Evolutionary conservation across 2,888 invertebrate species (phyloP), one percentile per base, ranked within the genome.

Genomic region (Synergus laeviventris): DNA sequence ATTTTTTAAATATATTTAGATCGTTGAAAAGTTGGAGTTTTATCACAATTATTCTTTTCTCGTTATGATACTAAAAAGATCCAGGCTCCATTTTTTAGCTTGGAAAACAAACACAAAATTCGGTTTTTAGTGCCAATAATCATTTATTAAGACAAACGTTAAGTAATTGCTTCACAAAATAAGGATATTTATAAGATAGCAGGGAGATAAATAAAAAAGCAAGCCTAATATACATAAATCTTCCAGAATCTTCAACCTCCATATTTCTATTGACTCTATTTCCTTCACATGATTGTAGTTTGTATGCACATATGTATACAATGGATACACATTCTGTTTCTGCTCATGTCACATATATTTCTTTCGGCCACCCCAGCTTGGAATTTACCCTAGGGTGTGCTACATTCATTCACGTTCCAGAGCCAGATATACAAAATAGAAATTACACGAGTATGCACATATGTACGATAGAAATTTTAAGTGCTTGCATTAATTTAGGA

Each of bases 221-320:
- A 24, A 66, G 45, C 45, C 66, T 66, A 49, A 66, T 31, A 5
- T 4, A 45, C n/a, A 18, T 54, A 45, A 66, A 14, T 49, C 45
- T 66, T 66, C 16, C 31, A 16, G 24, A 45, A 45, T 31, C 16
- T 24, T 7, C 16, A 21, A 24, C 42, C 42, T 45, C 45, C 24
- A 66, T 45, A 45, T 66, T 66, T 66, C 66, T 49, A 45, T 66
- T 66, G 31, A 31, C 66, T 66, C 45, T 49, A 64, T 64, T 64
- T 64, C 42, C 21, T 24, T 66, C 2, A 8, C n/a, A 31, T 49
- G 14, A 70, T 49, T 36, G n/a, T 49, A 49, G 16, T 31, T 70
- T 31, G 49, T n/a, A 12, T 21, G 8, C 42, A 24, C 7, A 18
- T 18, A 64, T 42, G 5, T 59, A 59, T 59, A 62, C 39, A 39